Percentiles rank a stretch among this genome's conserved stretches.
These are phyloP conservation scores for Spongilla lacustris DNA, from an alignment of 37 sponge, comb jelly and placozoan species.

Conservation along the genomic window DNA sequence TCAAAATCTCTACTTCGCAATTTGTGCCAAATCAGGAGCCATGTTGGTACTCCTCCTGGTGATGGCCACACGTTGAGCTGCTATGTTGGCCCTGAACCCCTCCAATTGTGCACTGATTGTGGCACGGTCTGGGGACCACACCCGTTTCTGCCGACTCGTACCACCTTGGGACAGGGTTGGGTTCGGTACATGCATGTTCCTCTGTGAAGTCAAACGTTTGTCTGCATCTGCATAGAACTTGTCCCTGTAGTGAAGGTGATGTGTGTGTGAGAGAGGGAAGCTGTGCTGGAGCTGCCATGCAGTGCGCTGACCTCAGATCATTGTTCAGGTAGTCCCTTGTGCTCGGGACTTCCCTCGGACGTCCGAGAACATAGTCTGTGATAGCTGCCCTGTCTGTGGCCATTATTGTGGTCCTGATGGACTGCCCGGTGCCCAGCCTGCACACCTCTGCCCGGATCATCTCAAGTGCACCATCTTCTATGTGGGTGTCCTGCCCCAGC, in stretches of 20 bases:
- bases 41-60: background rate
- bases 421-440: conserved; percentile 53
- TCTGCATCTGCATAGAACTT: background rate
- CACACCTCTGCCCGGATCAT: conserved; percentile 55
- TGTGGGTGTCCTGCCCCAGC: conserved; percentile 48
- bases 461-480: conserved; percentile 41
- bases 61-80: background rate
- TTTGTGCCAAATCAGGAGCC: background rate
- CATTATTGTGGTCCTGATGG: conserved; percentile 30
- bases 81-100: background rate
- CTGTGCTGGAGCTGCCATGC: background rate
- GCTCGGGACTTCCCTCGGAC: background rate
- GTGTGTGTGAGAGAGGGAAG: background rate
- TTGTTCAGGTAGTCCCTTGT: conserved; percentile 58
- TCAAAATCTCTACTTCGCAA: background rate
- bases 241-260: background rate
- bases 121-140: conserved; percentile 51
- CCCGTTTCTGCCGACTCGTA: background rate
- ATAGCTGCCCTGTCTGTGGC: background rate
- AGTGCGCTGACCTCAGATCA: conserved; percentile 12
- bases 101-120: conserved; percentile 25
- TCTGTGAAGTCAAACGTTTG: background rate
- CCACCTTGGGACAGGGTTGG: background rate
- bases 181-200: background rate
- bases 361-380: conserved; percentile 32